These are phyloP conservation scores for Drosophila mettleri DNA, from an alignment of 2,888 invertebrate genomes.

Conservation along the genomic window DNA sequence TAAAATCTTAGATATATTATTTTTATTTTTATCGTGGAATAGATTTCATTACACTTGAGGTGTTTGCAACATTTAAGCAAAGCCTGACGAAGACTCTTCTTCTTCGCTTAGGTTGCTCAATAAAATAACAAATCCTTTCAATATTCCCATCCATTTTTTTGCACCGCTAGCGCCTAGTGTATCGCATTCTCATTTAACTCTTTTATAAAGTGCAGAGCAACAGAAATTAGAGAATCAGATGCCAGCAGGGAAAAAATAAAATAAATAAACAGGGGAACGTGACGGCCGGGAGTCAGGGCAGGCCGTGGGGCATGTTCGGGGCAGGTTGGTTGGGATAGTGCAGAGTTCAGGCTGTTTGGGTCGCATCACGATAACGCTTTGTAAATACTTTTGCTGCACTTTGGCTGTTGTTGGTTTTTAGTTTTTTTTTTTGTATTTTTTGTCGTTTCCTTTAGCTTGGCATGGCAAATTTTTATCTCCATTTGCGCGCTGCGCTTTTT, in stretches of 20 bases:
- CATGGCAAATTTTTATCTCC: slow-evolving; percentile 79
- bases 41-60: background rate
- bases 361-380: slow-evolving; percentile 78
- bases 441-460: slow-evolving; percentile 76
- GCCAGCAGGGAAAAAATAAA: slow-evolving; percentile 74
- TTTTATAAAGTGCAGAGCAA: slow-evolving; percentile 71
- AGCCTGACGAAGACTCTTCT: background rate
- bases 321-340: slow-evolving; percentile 37
- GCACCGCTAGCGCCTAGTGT: slow-evolving; percentile 40
- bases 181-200: slow-evolving; percentile 72
- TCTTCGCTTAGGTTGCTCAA: slow-evolving; percentile 11
- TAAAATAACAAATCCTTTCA: slow-evolving; percentile 45
- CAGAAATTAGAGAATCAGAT: slow-evolving; percentile 73
- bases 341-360: slow-evolving; percentile 65
- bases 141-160: slow-evolving; percentile 38
- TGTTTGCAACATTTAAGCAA: background rate
- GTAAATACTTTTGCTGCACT: slow-evolving; percentile 81
- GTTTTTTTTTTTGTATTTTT: slow-evolving; percentile 42
- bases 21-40: slow-evolving; percentile 6
- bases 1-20: too few species aligned
- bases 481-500: slow-evolving; percentile 71
- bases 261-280: slow-evolving; percentile 60
- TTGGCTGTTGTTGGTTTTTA: slow-evolving; percentile 67
- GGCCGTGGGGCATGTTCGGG: slow-evolving; percentile 14
- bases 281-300: slow-evolving; percentile 27